phyloP scores from a whole-genome alignment of 2,113 vertebrate genomes.

The Zeus faber region DNA sequence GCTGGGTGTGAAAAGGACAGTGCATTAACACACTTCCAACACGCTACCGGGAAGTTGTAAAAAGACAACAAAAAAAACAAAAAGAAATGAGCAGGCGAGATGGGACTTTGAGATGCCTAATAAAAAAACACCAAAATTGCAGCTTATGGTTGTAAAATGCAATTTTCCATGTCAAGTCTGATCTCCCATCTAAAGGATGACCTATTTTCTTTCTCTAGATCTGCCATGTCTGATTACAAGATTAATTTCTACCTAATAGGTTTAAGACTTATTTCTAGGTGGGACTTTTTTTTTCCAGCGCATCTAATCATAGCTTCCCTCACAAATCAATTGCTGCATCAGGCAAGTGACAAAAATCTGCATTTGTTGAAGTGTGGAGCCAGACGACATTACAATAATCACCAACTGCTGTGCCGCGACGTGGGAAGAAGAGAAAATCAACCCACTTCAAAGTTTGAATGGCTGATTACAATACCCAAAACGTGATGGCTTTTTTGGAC shows the following conservation, averaged over 20 bases:
- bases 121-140: slow-evolving; percentile 25
- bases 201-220: slow-evolving; percentile 54
- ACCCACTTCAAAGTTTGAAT: slow-evolving; percentile 54
- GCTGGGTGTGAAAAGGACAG: too few species aligned
- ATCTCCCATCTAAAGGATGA: slow-evolving; percentile 39
- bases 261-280: slow-evolving; percentile 54
- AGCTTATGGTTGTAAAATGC: slow-evolving; percentile 27
- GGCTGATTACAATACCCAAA: slow-evolving; percentile 54
- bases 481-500: slow-evolving; percentile 51
- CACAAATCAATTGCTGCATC: slow-evolving; percentile 31
- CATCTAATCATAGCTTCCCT: slow-evolving; percentile 42
- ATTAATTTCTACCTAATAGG: slow-evolving; percentile 48
- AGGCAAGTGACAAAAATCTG: slow-evolving; percentile 51
- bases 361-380: slow-evolving; percentile 33
- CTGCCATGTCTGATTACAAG: slow-evolving; percentile 47
- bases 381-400: slow-evolving; percentile 48
- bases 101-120: slow-evolving; percentile 33
- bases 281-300: slow-evolving; percentile 5
- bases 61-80: slow-evolving; percentile 28
- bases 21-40: too few species aligned
- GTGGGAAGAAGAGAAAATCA: slow-evolving; percentile 34
- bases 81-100: too few species aligned
- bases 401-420: slow-evolving; percentile 42
- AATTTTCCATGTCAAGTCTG: slow-evolving; percentile 36
- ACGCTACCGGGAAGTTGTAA: slow-evolving; percentile 24